A percentile compares a stretch with the other conserved stretches of the same genome.
phyloP scores from a whole-genome alignment of 2,113 vertebrate species.

The Myodes glareolus region DNA sequence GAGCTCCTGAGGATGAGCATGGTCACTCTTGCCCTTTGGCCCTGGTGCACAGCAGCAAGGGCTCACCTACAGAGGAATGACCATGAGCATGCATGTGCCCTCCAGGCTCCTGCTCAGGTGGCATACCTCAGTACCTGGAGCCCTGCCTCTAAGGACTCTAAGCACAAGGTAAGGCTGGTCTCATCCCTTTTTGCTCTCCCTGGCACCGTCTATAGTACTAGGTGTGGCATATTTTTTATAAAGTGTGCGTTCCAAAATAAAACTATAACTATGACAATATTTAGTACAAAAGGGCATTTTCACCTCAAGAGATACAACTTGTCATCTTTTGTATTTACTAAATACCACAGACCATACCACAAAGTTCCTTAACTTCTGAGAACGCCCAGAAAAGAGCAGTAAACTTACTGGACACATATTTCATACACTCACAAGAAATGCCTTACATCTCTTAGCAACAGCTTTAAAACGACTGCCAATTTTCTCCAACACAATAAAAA shows the following conservation, averaged over 20 bases:
- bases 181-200: neutral
- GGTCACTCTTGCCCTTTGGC: neutral
- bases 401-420: accelerated
- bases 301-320: neutral
- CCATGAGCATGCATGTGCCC: accelerated
- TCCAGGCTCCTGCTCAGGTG: neutral
- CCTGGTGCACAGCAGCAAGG: neutral
- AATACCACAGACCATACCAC: neutral
- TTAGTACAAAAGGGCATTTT: neutral
- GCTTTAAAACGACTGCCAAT: neutral
- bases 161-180: neutral
- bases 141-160: neutral
- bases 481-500: neutral
- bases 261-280: neutral
- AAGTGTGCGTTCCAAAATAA: neutral
- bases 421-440: neutral
- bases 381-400: neutral
- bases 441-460: neutral
- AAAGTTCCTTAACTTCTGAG: neutral
- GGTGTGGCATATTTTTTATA: neutral
- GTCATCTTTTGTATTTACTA: neutral
- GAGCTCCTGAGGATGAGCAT: neutral
- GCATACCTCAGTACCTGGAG: neutral
- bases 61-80: neutral
- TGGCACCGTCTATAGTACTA: neutral